phyloP scores from a whole-genome alignment of 2,888 invertebrate species.

The Drosophila mulleri region DNA sequence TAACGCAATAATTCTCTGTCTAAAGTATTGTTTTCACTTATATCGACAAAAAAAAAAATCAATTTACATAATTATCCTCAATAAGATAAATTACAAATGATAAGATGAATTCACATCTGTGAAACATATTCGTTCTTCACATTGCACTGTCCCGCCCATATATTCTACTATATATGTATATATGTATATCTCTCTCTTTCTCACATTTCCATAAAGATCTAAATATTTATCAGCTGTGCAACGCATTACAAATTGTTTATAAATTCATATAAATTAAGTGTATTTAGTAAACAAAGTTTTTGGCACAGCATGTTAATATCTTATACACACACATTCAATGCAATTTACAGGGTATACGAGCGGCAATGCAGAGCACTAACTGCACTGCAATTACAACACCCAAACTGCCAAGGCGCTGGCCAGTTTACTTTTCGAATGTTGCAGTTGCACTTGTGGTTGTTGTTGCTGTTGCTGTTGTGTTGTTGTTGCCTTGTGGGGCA shows the following conservation, averaged over 20 bases:
- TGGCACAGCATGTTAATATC: not conserved
- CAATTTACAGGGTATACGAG: not conserved
- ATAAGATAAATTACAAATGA: not conserved
- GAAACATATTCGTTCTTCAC: too few relatives aligned
- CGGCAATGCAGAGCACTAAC: conserved; percentile 1
- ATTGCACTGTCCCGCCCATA: not conserved
- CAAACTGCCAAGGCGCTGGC: not conserved
- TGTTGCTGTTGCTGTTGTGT: conserved; percentile 5
- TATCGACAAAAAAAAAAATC: not conserved
- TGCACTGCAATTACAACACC: conserved; percentile 34
- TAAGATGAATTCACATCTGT: too few relatives aligned
- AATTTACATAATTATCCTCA: not conserved
- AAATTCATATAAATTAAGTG: not conserved
- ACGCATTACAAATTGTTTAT: not conserved
- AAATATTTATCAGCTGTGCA: not conserved
- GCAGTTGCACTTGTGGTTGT: conserved; percentile 4
- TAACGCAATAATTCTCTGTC: not conserved
- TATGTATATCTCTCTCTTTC: not conserved
- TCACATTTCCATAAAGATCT: too few relatives aligned
- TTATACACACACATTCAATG: not conserved
- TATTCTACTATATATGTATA: not conserved
- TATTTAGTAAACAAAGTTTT: not conserved
- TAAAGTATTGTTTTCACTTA: not conserved
- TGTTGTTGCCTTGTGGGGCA: not conserved
- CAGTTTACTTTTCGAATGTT: conserved; percentile 1